Evolutionary conservation across 1,140 invertebrate genomes (phyloP).

Genomic region (Drosophila guanche): DNA sequence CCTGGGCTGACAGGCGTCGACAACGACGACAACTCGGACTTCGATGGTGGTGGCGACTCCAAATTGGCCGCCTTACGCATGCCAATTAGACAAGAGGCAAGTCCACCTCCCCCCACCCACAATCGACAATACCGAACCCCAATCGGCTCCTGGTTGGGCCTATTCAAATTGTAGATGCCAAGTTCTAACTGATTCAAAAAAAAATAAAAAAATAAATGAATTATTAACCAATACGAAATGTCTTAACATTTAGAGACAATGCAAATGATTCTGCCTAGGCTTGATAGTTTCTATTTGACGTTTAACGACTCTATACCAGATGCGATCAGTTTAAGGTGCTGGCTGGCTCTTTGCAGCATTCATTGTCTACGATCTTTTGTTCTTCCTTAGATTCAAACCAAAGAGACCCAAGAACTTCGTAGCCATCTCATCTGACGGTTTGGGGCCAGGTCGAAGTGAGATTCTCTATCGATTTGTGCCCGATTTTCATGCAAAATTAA

Average conservation of each 20-base stretch:
- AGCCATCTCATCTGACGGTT: background rate
- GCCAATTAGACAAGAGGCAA: conserved; percentile 59
- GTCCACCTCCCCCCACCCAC: conserved; percentile 1
- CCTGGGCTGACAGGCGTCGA: conserved; percentile 71
- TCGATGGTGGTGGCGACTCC: conserved; percentile 37
- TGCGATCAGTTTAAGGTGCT: conserved; percentile 7
- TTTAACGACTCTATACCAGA: conserved; percentile 21
- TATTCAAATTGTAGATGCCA: conserved; percentile 2
- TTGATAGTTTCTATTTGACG: conserved; percentile 25
- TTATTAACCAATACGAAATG: conserved; percentile 32
- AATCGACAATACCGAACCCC: background rate
- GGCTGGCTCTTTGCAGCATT: too few species aligned
- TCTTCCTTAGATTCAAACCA: conserved; percentile 18
- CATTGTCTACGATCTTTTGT: conserved; percentile 35
- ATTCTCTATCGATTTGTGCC: conserved; percentile 17
- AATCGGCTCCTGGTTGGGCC: background rate
- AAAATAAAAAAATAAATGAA: conserved; percentile 21
- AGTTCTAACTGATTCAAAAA: background rate
- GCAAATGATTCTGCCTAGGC: conserved; percentile 14
- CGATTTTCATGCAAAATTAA: conserved; percentile 53
- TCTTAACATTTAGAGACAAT: conserved; percentile 34
- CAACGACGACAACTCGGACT: conserved; percentile 35
- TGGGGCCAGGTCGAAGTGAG: background rate
- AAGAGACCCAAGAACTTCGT: conserved; percentile 5
- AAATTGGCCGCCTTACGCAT: conserved; percentile 63